Conservation (phyloP, 2,888 invertebrate species). For the Zaprionus bogoriensis region DNA sequence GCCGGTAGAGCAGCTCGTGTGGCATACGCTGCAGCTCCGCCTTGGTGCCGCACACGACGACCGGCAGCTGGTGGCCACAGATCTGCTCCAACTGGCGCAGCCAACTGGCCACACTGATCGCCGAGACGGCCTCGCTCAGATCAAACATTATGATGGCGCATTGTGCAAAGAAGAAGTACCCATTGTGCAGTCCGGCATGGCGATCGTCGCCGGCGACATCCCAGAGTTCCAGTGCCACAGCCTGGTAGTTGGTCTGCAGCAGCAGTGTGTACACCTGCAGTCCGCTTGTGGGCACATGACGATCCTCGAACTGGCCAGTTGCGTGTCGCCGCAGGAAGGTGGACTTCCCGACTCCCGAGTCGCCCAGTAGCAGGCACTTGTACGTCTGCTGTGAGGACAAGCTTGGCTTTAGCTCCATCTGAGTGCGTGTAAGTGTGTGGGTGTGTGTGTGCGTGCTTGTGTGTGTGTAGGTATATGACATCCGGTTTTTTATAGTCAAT, state of each 20-base stretch:
- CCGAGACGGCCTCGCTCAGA: conserved; percentile 14
- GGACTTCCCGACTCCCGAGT: conserved; percentile 37
- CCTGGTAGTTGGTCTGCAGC: conserved; percentile 36
- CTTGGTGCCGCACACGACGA: conserved; percentile 42
- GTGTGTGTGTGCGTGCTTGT: too few species aligned
- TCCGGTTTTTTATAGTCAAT: too few species aligned
- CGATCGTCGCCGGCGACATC: conserved; percentile 28
- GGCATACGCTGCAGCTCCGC: conserved; percentile 33
- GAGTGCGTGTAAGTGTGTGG: not conserved
- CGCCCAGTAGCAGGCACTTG: conserved; percentile 36
- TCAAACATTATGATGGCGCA: conserved; percentile 41
- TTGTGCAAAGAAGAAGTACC: conserved; percentile 30
- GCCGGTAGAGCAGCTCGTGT: not conserved
- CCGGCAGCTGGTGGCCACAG: conserved; percentile 26
- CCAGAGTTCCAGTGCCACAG: conserved; percentile 23
- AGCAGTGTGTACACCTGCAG: conserved; percentile 25
- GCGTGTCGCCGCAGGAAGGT: conserved; percentile 28
- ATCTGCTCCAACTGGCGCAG: conserved; percentile 7
- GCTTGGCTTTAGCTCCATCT: conserved; percentile 14
- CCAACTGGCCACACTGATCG: conserved; percentile 24
- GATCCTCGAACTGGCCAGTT: conserved; percentile 25
- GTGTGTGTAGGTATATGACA: too few species aligned
- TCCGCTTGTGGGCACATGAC: conserved; percentile 25
- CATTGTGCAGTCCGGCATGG: conserved; percentile 15
- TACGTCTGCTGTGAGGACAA: not conserved